Base-by-base conservation (phyloP, 1,140 invertebrate genomes). In the Sipha flava region DNA sequence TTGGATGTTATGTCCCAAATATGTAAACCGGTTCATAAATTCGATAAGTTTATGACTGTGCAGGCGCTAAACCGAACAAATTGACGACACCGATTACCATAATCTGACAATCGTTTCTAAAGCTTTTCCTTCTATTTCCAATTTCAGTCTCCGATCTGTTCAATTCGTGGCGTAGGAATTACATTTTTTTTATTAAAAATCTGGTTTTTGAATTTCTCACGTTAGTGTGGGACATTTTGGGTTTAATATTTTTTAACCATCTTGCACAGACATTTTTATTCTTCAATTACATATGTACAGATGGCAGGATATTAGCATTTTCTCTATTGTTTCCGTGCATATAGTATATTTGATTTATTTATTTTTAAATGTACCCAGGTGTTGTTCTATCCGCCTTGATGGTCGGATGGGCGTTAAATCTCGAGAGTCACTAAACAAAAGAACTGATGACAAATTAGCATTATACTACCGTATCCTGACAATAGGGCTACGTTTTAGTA, bases 51-150 rank as follows among this genome's bases (percentile, higher is more conserved):
- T 77, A 77, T 26, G 73, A 77, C 49, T 29, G 73, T 40, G 73
- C 21, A 40, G 73, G 73, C 73, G 73, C 73, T 77, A 77, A 59
- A 75, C 72, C 34, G 31, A 34, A 75, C 72, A 75, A 75, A 75
- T 59, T 37, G 73, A 59, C 52, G 73, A 59, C 73, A n/a, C 47
- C 18, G 21, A 77, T 77, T 77, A 77, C 21, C 73, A 77, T 77
- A 77, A 77, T 77, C 73, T 16, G 34, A 75, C 72, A 34, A 34
- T 37, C 49, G 6, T 54, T 49, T 54, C 12, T 40, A n/a, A 75
- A 34, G 26, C 37, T 75, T 40, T 75, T 54, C 45, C 29, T 31
- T 54, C 16, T 34, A 26, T 54, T 37, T n/a, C 18, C 18, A 18
- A 54, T 31, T 21, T 73, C 29, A 23, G 72, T 75, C 14, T 75